Evolutionary conservation across 2,888 invertebrate species (phyloP).

Genomic region (Mycalesis mineus): DNA sequence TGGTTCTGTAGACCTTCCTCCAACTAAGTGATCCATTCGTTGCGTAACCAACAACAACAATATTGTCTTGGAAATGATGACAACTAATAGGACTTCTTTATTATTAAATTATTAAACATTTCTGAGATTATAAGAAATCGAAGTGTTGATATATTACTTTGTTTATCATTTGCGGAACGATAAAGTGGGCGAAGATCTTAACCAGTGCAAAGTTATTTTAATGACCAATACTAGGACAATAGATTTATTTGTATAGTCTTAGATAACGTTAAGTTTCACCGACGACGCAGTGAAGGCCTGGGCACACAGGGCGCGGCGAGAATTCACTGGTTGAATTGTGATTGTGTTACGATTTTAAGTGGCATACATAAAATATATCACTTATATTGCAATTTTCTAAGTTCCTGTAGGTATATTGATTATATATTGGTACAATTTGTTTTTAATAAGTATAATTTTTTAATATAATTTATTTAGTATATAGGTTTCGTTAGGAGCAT

Average conservation of each 20-base stretch:
- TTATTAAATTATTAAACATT: no score
- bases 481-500: conserved; percentile 54
- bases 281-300: conserved; percentile 37
- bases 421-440: conserved; percentile 76
- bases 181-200: conserved; percentile 15
- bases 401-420: conserved; percentile 77
- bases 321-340: conserved; percentile 50
- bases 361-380: conserved; percentile 78
- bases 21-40: no score
- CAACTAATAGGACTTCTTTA: no score
- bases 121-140: neutral
- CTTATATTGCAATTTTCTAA: conserved; percentile 78
- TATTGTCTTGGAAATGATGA: no score
- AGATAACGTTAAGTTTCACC: conserved; percentile 56
- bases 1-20: no score
- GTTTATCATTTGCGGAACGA: neutral
- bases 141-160: neutral
- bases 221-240: conserved; percentile 57
- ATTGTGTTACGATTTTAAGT: conserved; percentile 66
- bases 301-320: conserved; percentile 38
- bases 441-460: conserved; percentile 69
- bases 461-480: conserved; percentile 74
- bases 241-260: conserved; percentile 58
- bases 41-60: no score
- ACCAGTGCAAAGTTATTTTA: conserved; percentile 56